Base-by-base conservation (phyloP, 2,113 vertebrate genomes). In the Cinclus mexicanus region DNA sequence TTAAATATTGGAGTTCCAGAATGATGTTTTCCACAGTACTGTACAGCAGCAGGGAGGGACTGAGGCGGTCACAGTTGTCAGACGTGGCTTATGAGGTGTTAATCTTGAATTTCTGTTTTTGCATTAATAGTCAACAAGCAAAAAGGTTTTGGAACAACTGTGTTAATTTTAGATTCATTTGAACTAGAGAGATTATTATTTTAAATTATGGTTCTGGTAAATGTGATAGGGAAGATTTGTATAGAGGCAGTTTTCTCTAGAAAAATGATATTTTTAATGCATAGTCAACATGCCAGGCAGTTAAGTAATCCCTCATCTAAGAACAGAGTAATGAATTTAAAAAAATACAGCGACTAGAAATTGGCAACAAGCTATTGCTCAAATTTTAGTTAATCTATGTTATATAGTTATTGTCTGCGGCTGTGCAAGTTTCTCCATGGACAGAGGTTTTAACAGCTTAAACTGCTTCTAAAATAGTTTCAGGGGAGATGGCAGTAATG, bases 381-480 rank as follows among this genome's bases (percentile, higher is more conserved):
- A 53, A 90, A 67, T 39, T 86, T 68, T n/a, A 83, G 41, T 65
- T 92, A 88, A 53, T 53, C 31, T 53, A 12, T n/a, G 15, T 83
- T 90, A 56, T 7, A 33, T 75, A 35, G 60, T 37, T 90, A 72
- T 41, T 94, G 68, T 53, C 78, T 93, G 42, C 93, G 68, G 65
- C 37, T 7, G 1, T 47, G 21, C 47, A 60, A 60, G 76, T 68
- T 80, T 96, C 89, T 93, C 96, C 49, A 9, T 86, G 70, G 91
- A 67, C 76, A 83, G 83, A 90, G 68, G 46, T 95, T 97, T 97
- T 91, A 95, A 88, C 60, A 91, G 86, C 71, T 97, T 84, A 88
- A 87, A 67, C 69, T 90, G 28, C 78, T 89, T 94, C 93, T 95
- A 78, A 75, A 97, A 83, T 88, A 90, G 90, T 87, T 77, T 61